Percentiles rank a stretch among this genome's conserved stretches.
Evolutionary conservation across 35 echinoderm and acorn worm species (phyloP).

Genomic region (Heliocidaris tuberculata): DNA sequence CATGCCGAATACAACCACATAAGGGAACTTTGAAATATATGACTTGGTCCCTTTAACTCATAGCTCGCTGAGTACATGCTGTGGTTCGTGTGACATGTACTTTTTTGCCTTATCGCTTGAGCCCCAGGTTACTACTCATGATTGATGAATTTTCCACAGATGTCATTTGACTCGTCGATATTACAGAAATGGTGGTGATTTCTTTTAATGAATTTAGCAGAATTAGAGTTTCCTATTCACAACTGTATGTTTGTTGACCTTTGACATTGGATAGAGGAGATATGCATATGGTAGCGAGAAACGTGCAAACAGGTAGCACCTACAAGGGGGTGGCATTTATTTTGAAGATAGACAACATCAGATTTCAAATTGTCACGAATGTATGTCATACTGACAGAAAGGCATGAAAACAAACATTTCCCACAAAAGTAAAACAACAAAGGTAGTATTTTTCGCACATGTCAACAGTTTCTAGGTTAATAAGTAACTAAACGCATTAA

Average conservation of each 20-base stretch:
- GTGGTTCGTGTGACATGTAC: neutral
- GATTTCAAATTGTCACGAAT: neutral
- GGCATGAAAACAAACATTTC: neutral
- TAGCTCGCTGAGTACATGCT: neutral
- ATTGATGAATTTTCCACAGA: conserved; percentile 18
- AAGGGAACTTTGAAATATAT: neutral
- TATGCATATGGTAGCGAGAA: neutral
- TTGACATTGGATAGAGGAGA: neutral
- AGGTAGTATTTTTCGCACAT: too few relatives aligned
- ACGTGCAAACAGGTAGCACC: neutral
- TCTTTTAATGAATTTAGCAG: conserved; percentile 18
- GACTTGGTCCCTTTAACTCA: neutral
- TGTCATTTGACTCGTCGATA: conserved; percentile 17
- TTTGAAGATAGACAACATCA: neutral
- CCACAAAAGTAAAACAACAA: neutral
- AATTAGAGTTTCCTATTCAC: conserved; percentile 18
- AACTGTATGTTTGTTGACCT: neutral
- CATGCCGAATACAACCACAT: neutral
- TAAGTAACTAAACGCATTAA: too few relatives aligned
- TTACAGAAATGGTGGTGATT: conserved; percentile 5
- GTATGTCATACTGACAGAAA: neutral
- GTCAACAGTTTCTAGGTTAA: too few relatives aligned
- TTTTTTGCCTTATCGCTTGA: conserved; percentile 10
- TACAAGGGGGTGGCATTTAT: neutral
- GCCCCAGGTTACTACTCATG: neutral